Evolutionary conservation across 2,113 vertebrate species (phyloP).

Genomic region (Dolichotis patagonum): DNA sequence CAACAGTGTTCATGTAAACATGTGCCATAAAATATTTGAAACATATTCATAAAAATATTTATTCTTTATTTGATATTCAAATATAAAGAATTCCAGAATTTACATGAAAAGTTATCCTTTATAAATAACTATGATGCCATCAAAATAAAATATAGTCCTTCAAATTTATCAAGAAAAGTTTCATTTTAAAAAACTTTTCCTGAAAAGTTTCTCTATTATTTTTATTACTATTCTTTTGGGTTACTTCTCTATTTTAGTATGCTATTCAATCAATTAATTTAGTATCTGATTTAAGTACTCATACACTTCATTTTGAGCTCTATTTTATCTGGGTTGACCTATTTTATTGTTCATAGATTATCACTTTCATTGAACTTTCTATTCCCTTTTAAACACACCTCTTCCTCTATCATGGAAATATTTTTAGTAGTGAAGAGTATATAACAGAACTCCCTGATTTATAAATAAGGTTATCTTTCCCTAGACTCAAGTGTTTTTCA

Average conservation of each 20-base stretch:
- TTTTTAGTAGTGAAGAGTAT: neutral
- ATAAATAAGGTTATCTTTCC: neutral
- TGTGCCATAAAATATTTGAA: neutral
- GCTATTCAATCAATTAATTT: neutral
- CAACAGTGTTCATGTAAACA: neutral
- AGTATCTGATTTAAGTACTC: neutral
- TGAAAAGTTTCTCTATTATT: neutral
- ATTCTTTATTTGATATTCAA: neutral
- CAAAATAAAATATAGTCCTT: neutral
- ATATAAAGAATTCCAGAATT: neutral
- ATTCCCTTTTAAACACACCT: neutral
- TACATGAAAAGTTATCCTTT: neutral
- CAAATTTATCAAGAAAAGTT: neutral
- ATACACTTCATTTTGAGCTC: neutral
- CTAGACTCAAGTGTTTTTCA: neutral
- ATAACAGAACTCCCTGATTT: neutral
- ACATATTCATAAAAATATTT: neutral
- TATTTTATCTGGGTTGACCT: neutral
- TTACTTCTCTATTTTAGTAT: neutral
- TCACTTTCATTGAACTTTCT: neutral
- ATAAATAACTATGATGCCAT: neutral
- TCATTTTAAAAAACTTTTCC: neutral
- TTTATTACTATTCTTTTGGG: neutral
- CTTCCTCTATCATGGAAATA: neutral
- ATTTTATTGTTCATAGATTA: neutral